phyloP scores from a whole-genome alignment of 2,888 invertebrate species.

The Hemicrepidius hirtus region DNA sequence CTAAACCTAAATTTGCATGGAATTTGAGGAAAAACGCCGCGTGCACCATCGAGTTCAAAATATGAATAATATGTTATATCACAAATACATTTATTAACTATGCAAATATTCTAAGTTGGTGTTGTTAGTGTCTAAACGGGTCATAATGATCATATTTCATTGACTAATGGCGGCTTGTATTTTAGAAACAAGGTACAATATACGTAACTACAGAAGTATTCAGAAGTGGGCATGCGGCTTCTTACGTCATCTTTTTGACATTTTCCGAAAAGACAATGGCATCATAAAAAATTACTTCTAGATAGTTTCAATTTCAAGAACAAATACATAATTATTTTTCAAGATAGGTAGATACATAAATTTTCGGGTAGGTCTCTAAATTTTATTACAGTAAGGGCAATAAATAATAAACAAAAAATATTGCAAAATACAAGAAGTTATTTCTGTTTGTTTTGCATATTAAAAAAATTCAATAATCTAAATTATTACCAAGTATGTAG shows the following conservation, averaged over 20 bases:
- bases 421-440: not conserved
- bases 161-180: slow-evolving; percentile 46
- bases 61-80: slow-evolving; percentile 38
- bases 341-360: too few species aligned
- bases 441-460: too few species aligned
- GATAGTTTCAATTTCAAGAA: not conserved
- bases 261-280: slow-evolving; percentile 6
- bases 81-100: slow-evolving; percentile 53
- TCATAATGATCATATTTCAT: slow-evolving; percentile 52
- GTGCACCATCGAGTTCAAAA: slow-evolving; percentile 33
- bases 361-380: too few species aligned
- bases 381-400: too few species aligned
- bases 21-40: slow-evolving; percentile 33
- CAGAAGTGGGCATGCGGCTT: slow-evolving; percentile 26
- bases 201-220: slow-evolving; percentile 34
- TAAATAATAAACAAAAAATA: not conserved
- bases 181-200: slow-evolving; percentile 35
- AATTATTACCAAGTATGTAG: not conserved
- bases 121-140: slow-evolving; percentile 51
- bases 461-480: not conserved
- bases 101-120: slow-evolving; percentile 51
- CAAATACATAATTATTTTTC: too few species aligned
- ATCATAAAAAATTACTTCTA: not conserved
- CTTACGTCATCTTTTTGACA: slow-evolving; percentile 21
- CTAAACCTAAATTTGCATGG: slow-evolving; percentile 30